These are phyloP conservation scores for Taeniopygia guttata DNA, from an alignment of 2,797 vertebrate genomes.

Conservation along the genomic window DNA sequence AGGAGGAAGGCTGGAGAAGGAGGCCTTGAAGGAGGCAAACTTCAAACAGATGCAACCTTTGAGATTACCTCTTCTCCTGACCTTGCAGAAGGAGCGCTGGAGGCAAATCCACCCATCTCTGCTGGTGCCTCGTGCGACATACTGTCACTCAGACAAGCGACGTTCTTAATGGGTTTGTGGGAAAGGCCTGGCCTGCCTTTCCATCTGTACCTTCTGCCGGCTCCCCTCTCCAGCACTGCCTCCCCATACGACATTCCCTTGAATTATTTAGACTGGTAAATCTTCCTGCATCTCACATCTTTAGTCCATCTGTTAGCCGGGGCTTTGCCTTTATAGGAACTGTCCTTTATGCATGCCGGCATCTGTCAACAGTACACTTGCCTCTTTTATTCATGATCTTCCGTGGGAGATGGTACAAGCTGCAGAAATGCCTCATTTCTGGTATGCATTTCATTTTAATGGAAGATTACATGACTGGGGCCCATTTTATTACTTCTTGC, in stretches of 20 bases:
- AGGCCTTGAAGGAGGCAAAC: background rate
- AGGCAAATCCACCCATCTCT: conserved; percentile 73
- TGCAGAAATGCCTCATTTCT: conserved; percentile 73
- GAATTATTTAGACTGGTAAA: conserved; percentile 99
- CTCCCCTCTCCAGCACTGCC: conserved; percentile 73
- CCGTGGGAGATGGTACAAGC: conserved; percentile 73
- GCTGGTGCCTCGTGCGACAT: conserved; percentile 67
- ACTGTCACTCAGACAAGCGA: conserved; percentile 75
- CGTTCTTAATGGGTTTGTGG: conserved; percentile 79
- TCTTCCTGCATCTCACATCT: conserved; percentile 94
- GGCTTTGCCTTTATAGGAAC: conserved; percentile 77
- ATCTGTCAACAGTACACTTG: conserved; percentile 78
- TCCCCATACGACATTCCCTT: conserved; percentile 80
- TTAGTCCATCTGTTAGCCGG: conserved; percentile 92
- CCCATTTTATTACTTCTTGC: conserved; percentile 74
- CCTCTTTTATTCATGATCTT: conserved; percentile 79
- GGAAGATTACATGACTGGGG: conserved; percentile 75
- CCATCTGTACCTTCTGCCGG: conserved; percentile 82
- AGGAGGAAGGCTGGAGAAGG: background rate
- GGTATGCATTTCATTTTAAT: conserved; percentile 78
- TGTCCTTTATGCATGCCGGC: conserved; percentile 79
- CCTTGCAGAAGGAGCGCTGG: conserved; percentile 73
- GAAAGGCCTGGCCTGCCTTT: conserved; percentile 80
- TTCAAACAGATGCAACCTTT: conserved; percentile 47
- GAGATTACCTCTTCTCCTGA: conserved; percentile 68